phyloP scores from a whole-genome alignment of 1,140 invertebrate species.

The Leptinotarsa texana region DNA sequence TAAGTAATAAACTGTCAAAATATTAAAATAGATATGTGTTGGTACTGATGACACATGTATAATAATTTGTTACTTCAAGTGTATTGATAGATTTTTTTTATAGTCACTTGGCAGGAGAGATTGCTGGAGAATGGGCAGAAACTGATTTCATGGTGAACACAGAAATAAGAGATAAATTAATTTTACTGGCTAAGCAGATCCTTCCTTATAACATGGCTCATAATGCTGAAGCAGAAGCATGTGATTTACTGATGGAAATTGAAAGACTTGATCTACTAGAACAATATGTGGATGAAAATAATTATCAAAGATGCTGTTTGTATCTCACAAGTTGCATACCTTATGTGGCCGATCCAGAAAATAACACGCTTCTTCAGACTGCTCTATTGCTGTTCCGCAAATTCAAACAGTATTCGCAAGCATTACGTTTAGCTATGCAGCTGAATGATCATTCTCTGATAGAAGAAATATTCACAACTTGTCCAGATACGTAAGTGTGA shows the following conservation, averaged over 20 bases:
- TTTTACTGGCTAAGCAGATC: conserved; percentile 83
- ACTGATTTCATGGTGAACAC: conserved; percentile 64
- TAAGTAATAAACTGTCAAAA: too few relatives aligned
- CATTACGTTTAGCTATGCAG: conserved; percentile 92
- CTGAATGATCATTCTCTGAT: conserved; percentile 86
- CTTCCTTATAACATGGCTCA: conserved; percentile 98
- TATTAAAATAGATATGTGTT: too few relatives aligned
- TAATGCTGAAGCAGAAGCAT: conserved; percentile 99
- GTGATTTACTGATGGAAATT: conserved; percentile 98
- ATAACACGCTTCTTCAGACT: conserved; percentile 84
- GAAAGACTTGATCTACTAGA: conserved; percentile 88
- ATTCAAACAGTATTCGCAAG: conserved; percentile 93
- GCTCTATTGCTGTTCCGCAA: conserved; percentile 88
- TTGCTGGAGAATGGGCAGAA: conserved; percentile 89
- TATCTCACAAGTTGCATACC: conserved; percentile 97
- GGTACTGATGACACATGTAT: too few relatives aligned
- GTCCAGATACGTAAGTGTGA: conserved; percentile 79
- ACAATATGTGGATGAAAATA: conserved; percentile 90
- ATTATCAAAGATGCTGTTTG: conserved; percentile 92
- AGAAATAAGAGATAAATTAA: conserved; percentile 65
- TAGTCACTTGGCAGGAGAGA: conserved; percentile 89
- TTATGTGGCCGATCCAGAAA: conserved; percentile 97
- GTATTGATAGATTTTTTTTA: conserved; percentile 31
- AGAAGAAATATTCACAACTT: conserved; percentile 84
- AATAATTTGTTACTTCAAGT: too few relatives aligned